Evolutionary conservation across 2,888 invertebrate species (phyloP).

Genomic region (Embidobia sp.): DNA sequence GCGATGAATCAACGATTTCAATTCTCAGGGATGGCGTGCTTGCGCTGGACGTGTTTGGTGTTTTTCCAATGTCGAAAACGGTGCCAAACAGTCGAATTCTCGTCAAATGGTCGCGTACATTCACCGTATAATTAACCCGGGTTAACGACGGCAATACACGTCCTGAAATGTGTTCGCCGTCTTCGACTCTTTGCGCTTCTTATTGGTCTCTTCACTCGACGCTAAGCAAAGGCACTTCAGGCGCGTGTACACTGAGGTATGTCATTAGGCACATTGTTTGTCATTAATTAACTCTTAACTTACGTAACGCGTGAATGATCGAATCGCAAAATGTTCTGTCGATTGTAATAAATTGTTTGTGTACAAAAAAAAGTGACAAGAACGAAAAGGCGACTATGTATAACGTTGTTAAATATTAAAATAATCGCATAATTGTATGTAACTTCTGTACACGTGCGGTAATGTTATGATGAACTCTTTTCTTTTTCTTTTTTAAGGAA

Average conservation of each 20-base stretch:
- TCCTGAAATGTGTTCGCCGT: slow-evolving; percentile 30
- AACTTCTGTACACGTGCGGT: slow-evolving; percentile 72
- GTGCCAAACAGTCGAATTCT: slow-evolving; percentile 14
- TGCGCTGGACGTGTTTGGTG: slow-evolving; percentile 33
- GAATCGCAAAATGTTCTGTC: slow-evolving; percentile 45
- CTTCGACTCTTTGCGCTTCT: background rate
- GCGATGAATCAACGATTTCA: no score
- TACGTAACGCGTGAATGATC: slow-evolving; percentile 44
- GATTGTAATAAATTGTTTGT: slow-evolving; percentile 60
- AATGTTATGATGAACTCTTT: slow-evolving; percentile 56
- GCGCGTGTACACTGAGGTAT: slow-evolving; percentile 76
- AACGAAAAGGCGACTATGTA: slow-evolving; percentile 66
- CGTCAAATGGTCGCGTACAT: slow-evolving; percentile 26
- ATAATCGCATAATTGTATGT: slow-evolving; percentile 75
- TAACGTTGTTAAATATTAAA: slow-evolving; percentile 74
- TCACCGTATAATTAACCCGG: slow-evolving; percentile 71
- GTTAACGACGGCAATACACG: slow-evolving; percentile 73
- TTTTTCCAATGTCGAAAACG: slow-evolving; percentile 29
- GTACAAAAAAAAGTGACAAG: slow-evolving; percentile 70
- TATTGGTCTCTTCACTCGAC: background rate
- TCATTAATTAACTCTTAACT: slow-evolving; percentile 59
- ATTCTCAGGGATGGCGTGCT: no score
- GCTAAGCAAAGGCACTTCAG: slow-evolving; percentile 54
- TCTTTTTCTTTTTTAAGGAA: slow-evolving; percentile 12
- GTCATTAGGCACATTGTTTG: slow-evolving; percentile 75